Evolutionary conservation across 2,888 invertebrate genomes (phyloP), one percentile per base, ranked within the genome.

Genomic region (Pammene aurita): DNA sequence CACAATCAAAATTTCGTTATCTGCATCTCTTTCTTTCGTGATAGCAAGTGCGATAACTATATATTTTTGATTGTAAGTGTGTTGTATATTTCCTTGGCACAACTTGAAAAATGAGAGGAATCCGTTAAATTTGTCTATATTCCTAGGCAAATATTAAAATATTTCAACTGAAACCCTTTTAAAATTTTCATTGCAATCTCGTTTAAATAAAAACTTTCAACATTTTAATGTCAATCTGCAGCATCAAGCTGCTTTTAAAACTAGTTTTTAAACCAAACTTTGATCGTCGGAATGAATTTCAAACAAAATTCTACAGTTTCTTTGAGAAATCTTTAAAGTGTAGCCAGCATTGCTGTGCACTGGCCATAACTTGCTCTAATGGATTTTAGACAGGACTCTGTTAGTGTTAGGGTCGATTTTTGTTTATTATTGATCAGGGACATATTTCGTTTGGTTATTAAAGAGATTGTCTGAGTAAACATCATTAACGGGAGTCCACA

Each of bases 401-500:
- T 0, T 1, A 0, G 0, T 0, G 0, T 0, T 70, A 77, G 60
- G 66, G 76, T 72, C 62, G 7, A 64, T 35, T 70, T 66, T 74
- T 1, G 42, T 10, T 35, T 57, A 54, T 34, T 5, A 7, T 44
- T 26, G 66, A 9, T n/a, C 0, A 46, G 41, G 58, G 69, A 75
- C 72, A 71, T 84, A 73, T 44, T 66, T 70, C 75, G 67, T 84
- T 87, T 79, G 64, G 63, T 58, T 41, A 71, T 71, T 67, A 48
- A 56, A 54, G 46, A 16, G 71, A 71, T 72, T 75, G 80, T 80
- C 79, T 78, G 80, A 81, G 88, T 85, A 89, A 89, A 89, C 87
- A 88, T 88, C 86, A 89, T 90, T 89, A 89, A 82, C 73, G 83
- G 78, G 75, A 78, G 84, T 87, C 87, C 83, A 88, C 88, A 87